These are phyloP conservation scores for Indri indri DNA, from an alignment of 2,113 vertebrate species.

Conservation along the genomic window DNA sequence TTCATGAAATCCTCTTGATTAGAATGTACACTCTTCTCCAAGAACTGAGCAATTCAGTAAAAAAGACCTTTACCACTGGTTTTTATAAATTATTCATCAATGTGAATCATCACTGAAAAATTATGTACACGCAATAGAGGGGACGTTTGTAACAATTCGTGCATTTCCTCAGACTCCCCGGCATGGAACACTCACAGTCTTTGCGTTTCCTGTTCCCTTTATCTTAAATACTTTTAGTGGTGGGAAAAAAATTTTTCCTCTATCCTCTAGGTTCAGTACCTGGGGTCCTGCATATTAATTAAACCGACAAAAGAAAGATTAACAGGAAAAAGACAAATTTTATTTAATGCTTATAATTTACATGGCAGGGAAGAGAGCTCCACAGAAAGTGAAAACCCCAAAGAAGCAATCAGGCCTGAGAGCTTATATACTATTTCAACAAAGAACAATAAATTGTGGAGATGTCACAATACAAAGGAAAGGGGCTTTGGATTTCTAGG, in stretches of 20 bases:
- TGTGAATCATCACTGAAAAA: neutral
- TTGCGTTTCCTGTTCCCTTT: neutral
- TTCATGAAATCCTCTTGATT: neutral
- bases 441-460: neutral
- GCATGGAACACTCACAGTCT: neutral
- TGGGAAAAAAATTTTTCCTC: neutral
- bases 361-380: neutral
- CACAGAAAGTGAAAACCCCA: neutral
- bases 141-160: neutral
- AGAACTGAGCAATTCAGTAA: neutral
- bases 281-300: neutral
- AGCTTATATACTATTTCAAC: neutral
- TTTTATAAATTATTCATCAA: conserved; percentile 2
- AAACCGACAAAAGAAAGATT: neutral
- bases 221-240: neutral
- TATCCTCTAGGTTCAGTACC: neutral
- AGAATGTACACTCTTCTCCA: conserved; percentile 17
- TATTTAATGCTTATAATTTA: neutral
- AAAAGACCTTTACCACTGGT: neutral
- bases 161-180: neutral
- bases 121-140: neutral
- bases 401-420: neutral
- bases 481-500: neutral
- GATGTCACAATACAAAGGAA: neutral
- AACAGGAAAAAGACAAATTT: neutral